Evolutionary conservation across 1,140 invertebrate genomes (phyloP).

Genomic region (Drosophila paulistorum): DNA sequence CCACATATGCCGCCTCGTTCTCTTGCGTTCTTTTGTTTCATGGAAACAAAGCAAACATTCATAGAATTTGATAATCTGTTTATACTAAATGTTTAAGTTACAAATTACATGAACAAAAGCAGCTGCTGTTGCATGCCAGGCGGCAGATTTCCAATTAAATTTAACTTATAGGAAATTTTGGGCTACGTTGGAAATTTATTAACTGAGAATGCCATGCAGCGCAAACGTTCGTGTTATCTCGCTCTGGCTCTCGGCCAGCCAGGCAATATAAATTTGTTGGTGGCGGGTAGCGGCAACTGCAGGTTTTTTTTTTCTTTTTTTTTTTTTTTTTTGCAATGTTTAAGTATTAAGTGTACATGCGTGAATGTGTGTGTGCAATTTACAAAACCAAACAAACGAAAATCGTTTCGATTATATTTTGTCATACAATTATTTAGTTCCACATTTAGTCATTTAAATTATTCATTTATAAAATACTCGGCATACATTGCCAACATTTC

Average conservation of each 20-base stretch:
- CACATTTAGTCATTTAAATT: background rate
- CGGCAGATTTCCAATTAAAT: conserved; percentile 17
- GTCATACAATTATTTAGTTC: too few species aligned
- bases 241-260: conserved; percentile 28
- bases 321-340: conserved; percentile 24
- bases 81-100: conserved; percentile 1
- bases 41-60: conserved; percentile 9
- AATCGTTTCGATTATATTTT: background rate
- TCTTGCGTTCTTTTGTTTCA: conserved; percentile 19
- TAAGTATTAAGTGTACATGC: conserved; percentile 14
- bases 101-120: conserved; percentile 9
- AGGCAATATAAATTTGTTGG: conserved; percentile 23
- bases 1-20: conserved; percentile 28
- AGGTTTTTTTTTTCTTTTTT: conserved; percentile 63
- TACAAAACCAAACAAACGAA: conserved; percentile 8
- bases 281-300: conserved; percentile 33
- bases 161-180: conserved; percentile 41
- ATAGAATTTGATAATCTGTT: background rate
- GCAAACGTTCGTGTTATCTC: conserved; percentile 47
- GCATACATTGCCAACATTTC: background rate
- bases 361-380: conserved; percentile 4
- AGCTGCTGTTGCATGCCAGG: background rate
- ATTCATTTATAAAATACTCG: background rate
- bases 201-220: conserved; percentile 35
- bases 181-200: conserved; percentile 40